Evolutionary conservation across 2,888 invertebrate genomes (phyloP).

Genomic region (Trachelus stipa): DNA sequence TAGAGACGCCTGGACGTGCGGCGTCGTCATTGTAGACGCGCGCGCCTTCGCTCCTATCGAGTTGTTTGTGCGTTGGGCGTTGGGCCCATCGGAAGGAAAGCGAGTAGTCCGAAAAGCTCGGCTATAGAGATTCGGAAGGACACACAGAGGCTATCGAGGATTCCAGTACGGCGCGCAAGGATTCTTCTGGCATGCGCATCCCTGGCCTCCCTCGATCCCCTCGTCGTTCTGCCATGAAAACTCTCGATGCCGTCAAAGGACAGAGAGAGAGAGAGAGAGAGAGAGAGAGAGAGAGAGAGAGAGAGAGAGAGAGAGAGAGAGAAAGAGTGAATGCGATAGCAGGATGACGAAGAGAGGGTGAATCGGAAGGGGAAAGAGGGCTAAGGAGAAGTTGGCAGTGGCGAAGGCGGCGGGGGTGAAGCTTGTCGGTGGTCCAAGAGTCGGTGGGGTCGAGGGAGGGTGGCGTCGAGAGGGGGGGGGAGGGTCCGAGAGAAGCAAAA

Average conservation of each 20-base stretch:
- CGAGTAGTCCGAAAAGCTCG: neutral
- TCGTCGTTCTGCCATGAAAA: conserved; percentile 11
- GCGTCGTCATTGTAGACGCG: neutral
- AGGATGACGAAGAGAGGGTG: neutral
- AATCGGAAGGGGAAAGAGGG: neutral
- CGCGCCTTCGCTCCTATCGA: neutral
- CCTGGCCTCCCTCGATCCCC: conserved; percentile 21
- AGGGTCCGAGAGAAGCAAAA: neutral
- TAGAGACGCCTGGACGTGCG: neutral
- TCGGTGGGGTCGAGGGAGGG: neutral
- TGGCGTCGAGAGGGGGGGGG: neutral
- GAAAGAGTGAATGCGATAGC: conserved; percentile 4
- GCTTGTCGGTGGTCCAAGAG: neutral
- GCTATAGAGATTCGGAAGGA: conserved; percentile 4
- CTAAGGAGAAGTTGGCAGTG: conserved; percentile 5
- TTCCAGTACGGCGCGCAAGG: conserved; percentile 39
- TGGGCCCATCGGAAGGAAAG: neutral
- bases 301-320: conserved; percentile 13
- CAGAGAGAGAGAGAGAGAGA: conserved; percentile 12
- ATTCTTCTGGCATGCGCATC: conserved; percentile 46
- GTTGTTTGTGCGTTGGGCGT: neutral
- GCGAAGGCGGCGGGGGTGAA: conserved; percentile 14
- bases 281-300: conserved; percentile 14
- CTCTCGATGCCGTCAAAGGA: conserved; percentile 13
- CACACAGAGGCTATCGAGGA: conserved; percentile 18